A percentile compares a stretch with the other conserved stretches of the same genome.
These are phyloP conservation scores for Ferrisia virgata DNA, from an alignment of 2,888 invertebrate genomes.

Conservation along the genomic window DNA sequence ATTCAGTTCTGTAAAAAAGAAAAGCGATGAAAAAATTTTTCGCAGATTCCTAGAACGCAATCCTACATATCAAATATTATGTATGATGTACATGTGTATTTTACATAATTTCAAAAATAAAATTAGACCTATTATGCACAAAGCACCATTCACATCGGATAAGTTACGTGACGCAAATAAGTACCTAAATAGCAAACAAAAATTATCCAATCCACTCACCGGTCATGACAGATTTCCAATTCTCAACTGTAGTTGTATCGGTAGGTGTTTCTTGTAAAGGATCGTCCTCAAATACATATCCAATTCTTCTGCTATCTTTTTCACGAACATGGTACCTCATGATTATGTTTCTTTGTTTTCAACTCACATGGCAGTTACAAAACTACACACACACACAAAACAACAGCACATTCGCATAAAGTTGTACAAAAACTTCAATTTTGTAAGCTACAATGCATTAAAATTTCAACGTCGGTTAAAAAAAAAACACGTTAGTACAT, in stretches of 20 bases:
- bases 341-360: neutral
- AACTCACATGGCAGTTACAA: neutral
- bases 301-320: slow-evolving; percentile 27
- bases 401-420: neutral
- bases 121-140: too few relatives aligned
- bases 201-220: neutral
- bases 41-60: too few relatives aligned
- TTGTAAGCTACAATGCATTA: neutral
- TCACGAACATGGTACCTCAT: neutral
- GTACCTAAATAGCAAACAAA: too few relatives aligned
- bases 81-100: too few relatives aligned
- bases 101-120: too few relatives aligned
- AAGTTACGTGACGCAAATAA: too few relatives aligned
- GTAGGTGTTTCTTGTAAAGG: neutral
- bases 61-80: too few relatives aligned
- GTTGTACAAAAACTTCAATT: neutral
- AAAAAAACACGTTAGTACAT: slow-evolving; percentile 28
- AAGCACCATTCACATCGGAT: neutral
- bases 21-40: neutral
- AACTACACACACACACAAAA: neutral
- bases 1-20: neutral
- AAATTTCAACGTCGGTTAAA: neutral
- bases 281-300: slow-evolving; percentile 34
- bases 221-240: slow-evolving; percentile 42
- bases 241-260: slow-evolving; percentile 8